Evolutionary conservation across 2,113 vertebrate genomes (phyloP).

Genomic region (Colistium nudipinnis): DNA sequence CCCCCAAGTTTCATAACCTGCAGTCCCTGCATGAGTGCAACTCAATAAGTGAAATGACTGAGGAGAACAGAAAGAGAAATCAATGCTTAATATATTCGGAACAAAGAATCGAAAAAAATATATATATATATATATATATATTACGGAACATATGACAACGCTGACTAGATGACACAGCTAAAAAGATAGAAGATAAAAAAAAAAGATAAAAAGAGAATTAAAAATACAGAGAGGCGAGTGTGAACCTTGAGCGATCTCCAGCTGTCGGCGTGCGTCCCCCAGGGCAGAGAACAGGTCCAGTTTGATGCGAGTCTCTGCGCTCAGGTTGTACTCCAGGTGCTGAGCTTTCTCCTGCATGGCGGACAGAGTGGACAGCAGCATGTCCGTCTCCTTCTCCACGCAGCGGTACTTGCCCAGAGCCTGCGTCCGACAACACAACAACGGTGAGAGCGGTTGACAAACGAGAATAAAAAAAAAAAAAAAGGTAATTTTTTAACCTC

Average conservation of each 20-base stretch:
- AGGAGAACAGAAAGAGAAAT: neutral
- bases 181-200: no score
- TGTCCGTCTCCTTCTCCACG: slow-evolving; percentile 82
- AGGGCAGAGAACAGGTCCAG: slow-evolving; percentile 86
- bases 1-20: neutral
- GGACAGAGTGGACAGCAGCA: slow-evolving; percentile 83
- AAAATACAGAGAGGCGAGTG: neutral
- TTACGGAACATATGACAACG: no score
- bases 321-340: slow-evolving; percentile 86
- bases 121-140: no score
- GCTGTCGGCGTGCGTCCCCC: slow-evolving; percentile 83
- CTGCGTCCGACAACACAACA: slow-evolving; percentile 54
- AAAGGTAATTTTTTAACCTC: neutral
- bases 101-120: no score
- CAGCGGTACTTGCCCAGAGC: slow-evolving; percentile 79
- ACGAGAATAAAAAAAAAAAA: neutral
- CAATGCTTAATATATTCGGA: no score
- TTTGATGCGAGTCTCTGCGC: slow-evolving; percentile 86
- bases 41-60: neutral
- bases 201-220: no score
- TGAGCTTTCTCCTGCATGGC: slow-evolving; percentile 86
- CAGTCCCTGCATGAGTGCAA: neutral
- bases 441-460: slow-evolving; percentile 9
- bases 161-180: no score
- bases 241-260: slow-evolving; percentile 84